Conservation (phyloP, 2,113 vertebrate species). For the Xerus inauris region DNA sequence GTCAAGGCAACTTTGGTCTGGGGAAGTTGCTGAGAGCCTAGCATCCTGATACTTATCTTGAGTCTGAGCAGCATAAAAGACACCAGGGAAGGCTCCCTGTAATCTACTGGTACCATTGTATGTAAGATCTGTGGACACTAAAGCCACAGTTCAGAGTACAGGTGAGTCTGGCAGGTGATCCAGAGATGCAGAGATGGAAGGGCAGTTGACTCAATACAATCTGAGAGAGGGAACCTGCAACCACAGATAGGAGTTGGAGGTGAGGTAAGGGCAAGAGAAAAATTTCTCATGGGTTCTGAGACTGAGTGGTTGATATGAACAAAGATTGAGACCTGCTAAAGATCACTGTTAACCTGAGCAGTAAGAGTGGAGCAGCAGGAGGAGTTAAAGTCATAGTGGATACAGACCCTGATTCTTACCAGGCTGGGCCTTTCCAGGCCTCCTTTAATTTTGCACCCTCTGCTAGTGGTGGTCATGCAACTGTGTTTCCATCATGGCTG, state of each 20-base stretch:
- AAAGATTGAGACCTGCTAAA: too few species aligned
- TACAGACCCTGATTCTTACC: background rate
- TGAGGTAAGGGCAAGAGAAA: too few species aligned
- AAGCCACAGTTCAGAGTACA: background rate
- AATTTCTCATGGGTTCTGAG: background rate
- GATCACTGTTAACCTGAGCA: background rate
- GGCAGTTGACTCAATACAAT: background rate
- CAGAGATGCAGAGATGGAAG: background rate
- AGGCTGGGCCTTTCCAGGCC: background rate
- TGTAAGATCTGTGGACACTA: background rate
- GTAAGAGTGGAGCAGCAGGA: background rate
- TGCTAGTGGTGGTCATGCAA: background rate
- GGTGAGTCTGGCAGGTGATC: background rate
- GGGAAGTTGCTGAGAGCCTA: background rate
- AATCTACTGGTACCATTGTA: background rate
- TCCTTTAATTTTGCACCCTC: background rate
- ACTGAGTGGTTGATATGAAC: too few species aligned
- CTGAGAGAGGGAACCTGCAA: background rate
- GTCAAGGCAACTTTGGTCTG: rapidly evolving
- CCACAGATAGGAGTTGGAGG: background rate
- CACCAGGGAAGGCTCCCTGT: background rate
- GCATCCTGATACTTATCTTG: background rate
- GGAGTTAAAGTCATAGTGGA: background rate
- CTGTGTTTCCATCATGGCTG: background rate
- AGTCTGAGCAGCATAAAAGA: background rate